These are phyloP conservation scores for Caradrina clavipalpis DNA, from an alignment of 2,888 invertebrate species.

Conservation along the genomic window DNA sequence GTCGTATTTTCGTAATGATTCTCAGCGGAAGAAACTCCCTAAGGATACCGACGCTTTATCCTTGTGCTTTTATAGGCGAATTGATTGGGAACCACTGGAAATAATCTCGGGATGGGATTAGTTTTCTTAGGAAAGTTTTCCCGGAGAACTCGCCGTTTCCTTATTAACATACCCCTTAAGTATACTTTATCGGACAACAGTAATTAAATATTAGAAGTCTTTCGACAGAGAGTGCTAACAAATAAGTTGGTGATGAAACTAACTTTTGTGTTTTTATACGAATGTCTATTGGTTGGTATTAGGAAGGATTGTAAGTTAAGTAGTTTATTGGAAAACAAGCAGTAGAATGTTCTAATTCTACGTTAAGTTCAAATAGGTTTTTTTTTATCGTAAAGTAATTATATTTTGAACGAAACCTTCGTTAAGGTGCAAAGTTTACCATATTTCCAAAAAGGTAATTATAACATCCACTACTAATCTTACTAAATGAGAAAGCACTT, in stretches of 20 bases:
- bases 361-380: constrained; percentile 55
- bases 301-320: constrained; percentile 41
- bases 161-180: constrained; percentile 80
- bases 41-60: constrained; percentile 76
- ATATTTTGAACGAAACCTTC: neutral
- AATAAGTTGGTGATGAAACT: constrained; percentile 19
- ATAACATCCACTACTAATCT: neutral
- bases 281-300: constrained; percentile 38
- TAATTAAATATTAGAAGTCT: constrained; percentile 75
- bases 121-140: constrained; percentile 81
- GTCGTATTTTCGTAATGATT: constrained; percentile 88
- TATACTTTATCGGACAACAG: constrained; percentile 75
- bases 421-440: neutral
- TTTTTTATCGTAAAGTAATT: neutral
- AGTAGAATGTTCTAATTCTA: constrained; percentile 47
- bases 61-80: constrained; percentile 85
- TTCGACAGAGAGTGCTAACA: constrained; percentile 47
- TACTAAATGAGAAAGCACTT: neutral
- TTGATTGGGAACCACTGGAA: constrained; percentile 85
- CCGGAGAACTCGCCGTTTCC: constrained; percentile 71
- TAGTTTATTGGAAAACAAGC: constrained; percentile 33
- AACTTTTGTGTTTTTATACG: constrained; percentile 37
- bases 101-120: constrained; percentile 85
- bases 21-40: constrained; percentile 78
- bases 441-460: neutral